Conservation (phyloP, 2,113 vertebrate species). For the Heptranchias perlo region DNA sequence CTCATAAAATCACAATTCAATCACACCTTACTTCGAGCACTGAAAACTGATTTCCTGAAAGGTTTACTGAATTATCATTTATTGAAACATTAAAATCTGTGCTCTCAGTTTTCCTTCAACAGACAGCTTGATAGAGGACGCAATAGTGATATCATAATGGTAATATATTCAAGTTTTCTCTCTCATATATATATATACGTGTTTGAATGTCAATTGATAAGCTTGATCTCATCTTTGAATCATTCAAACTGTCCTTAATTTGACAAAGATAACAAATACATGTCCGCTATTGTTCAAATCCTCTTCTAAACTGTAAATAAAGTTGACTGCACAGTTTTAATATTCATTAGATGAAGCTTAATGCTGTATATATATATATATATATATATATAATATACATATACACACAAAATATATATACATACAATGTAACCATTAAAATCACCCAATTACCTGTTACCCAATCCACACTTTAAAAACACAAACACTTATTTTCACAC, state of each 20-base stretch:
- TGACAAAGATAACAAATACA: background rate
- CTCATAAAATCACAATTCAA: background rate
- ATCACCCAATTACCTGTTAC: background rate
- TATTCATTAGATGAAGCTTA: background rate
- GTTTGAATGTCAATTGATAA: background rate
- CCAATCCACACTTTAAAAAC: background rate
- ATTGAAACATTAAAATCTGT: background rate
- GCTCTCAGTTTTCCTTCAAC: background rate
- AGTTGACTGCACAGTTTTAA: slow-evolving; percentile 4
- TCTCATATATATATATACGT: background rate
- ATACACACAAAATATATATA: background rate
- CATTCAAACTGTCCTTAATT: background rate
- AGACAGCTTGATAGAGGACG: background rate
- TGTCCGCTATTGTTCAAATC: background rate
- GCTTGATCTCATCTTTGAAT: background rate
- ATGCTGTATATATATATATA: background rate
- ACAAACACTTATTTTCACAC: slow-evolving; percentile 2
- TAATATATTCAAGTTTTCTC: background rate
- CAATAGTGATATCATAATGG: background rate
- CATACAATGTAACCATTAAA: slow-evolving; percentile 19
- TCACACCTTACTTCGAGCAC: background rate
- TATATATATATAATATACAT: slow-evolving; percentile 8
- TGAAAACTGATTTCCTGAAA: background rate
- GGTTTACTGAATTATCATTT: background rate
- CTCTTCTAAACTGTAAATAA: background rate